Evolutionary conservation across 2,888 invertebrate species (phyloP).

Genomic region (Sinelater perroti): DNA sequence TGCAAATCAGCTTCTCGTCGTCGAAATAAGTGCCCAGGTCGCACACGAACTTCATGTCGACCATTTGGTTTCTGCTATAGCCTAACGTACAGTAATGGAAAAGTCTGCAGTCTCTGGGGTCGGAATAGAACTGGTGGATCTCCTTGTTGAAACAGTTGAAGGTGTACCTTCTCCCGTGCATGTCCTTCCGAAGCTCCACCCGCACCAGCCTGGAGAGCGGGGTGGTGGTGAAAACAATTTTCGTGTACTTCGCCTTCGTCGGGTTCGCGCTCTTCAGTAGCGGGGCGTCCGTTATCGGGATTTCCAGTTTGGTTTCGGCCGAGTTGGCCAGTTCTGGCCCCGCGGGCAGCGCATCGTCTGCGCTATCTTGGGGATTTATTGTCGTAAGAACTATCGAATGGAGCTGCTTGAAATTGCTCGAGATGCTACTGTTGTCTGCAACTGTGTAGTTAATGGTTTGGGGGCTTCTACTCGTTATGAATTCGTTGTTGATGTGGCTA

Average conservation of each 20-base stretch:
- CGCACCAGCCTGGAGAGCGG: slow-evolving; percentile 50
- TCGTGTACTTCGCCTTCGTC: slow-evolving; percentile 51
- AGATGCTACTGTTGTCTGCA: no score
- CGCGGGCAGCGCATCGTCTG: neutral
- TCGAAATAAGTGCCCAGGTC: slow-evolving; percentile 67
- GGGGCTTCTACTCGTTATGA: no score
- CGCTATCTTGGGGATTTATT: no score
- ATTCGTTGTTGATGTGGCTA: no score
- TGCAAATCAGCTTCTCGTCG: slow-evolving; percentile 64
- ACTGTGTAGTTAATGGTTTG: no score
- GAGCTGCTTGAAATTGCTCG: no score
- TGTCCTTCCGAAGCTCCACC: slow-evolving; percentile 54
- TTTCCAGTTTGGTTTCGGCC: slow-evolving; percentile 49
- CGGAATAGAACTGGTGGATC: slow-evolving; percentile 66
- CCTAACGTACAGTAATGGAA: slow-evolving; percentile 71
- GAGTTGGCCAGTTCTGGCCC: neutral
- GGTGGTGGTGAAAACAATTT: slow-evolving; percentile 52
- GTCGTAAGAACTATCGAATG: no score
- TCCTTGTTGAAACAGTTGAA: slow-evolving; percentile 67
- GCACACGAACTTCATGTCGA: slow-evolving; percentile 69
- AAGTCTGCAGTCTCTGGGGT: slow-evolving; percentile 66
- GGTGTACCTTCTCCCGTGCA: slow-evolving; percentile 46
- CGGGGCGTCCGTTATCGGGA: slow-evolving; percentile 52
- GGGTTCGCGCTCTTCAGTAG: slow-evolving; percentile 57
- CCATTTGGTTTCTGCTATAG: slow-evolving; percentile 64